phyloP scores from a whole-genome alignment of 2,113 vertebrate species.

The Gobius niger region DNA sequence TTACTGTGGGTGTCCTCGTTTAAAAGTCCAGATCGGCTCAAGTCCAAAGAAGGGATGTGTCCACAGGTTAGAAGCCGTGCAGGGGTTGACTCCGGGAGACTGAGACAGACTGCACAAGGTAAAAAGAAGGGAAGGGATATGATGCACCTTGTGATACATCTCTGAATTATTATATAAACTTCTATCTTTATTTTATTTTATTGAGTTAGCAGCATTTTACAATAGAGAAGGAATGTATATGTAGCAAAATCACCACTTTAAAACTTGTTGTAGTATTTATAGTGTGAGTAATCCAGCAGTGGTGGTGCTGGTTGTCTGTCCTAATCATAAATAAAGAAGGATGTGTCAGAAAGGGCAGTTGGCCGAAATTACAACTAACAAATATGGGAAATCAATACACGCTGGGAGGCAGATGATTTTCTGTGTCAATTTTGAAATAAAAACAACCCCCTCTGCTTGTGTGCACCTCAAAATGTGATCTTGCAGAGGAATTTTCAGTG shows the following conservation, averaged over 20 bases:
- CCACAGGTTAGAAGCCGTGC: conserved; percentile 24
- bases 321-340: not conserved
- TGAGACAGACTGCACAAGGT: not conserved
- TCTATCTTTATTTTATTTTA: too few species aligned
- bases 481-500: not conserved
- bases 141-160: not conserved
- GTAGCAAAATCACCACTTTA: too few species aligned
- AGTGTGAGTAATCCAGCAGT: too few species aligned
- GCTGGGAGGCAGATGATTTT: not conserved
- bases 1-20: conserved; percentile 29
- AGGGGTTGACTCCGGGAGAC: conserved; percentile 6
- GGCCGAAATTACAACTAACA: not conserved
- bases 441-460: not conserved
- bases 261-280: too few species aligned
- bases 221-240: too few species aligned
- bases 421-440: not conserved
- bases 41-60: conserved; percentile 36
- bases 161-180: not conserved
- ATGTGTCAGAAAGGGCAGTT: not conserved
- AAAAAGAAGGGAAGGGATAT: not conserved
- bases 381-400: not conserved
- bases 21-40: conserved; percentile 36
- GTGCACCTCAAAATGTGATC: not conserved
- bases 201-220: too few species aligned
- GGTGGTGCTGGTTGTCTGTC: not conserved